These are phyloP conservation scores for Ptychochromis oligacanthus DNA, from an alignment of 2,113 vertebrate genomes.

Conservation along the genomic window DNA sequence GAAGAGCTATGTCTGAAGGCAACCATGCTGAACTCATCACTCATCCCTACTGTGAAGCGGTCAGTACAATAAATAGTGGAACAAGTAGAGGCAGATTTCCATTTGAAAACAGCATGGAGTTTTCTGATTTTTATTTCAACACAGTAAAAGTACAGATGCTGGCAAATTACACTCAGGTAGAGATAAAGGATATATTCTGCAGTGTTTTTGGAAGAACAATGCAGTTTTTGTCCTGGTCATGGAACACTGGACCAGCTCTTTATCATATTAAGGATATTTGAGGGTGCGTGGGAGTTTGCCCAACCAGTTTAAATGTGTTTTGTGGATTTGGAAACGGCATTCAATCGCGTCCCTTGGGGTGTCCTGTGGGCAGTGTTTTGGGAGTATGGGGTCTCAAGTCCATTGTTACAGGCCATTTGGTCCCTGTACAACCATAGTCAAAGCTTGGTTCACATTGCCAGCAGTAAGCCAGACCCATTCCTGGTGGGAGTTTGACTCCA, in stretches of 20 bases:
- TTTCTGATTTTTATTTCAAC: neutral
- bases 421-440: too few species aligned
- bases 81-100: neutral
- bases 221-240: neutral
- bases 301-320: neutral
- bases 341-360: too few species aligned
- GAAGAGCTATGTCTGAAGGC: constrained; percentile 14
- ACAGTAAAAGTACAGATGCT: neutral
- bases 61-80: neutral
- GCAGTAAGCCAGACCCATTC: too few species aligned
- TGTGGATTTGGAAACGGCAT: neutral
- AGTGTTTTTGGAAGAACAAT: neutral
- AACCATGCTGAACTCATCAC: constrained; percentile 23
- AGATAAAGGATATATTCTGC: neutral
- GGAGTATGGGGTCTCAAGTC: too few species aligned
- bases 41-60: constrained; percentile 5
- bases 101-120: neutral
- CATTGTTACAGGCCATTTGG: too few species aligned
- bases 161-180: neutral
- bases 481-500: too few species aligned
- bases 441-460: too few species aligned
- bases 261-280: neutral
- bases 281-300: neutral
- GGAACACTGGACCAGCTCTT: neutral
- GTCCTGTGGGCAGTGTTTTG: too few species aligned